Evolutionary conservation across 2,113 vertebrate species (phyloP).

Genomic region (Ia io): DNA sequence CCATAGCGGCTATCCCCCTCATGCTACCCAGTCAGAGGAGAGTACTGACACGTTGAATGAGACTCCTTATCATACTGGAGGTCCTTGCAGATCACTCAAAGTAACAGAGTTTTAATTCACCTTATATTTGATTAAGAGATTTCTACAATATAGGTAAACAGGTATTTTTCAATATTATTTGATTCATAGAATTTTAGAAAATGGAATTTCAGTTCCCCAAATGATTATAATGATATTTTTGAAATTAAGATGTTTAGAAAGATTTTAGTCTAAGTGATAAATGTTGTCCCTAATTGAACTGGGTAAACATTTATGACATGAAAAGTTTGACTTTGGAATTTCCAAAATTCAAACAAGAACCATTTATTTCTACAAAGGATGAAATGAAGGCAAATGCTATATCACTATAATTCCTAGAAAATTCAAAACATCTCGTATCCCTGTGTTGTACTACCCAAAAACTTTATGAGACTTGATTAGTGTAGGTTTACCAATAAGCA

Average conservation of each 20-base stretch:
- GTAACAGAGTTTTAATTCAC: background rate
- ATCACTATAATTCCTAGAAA: background rate
- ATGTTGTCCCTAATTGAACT: background rate
- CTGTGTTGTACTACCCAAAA: background rate
- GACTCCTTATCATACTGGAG: background rate
- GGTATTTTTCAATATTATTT: slow-evolving; percentile 2
- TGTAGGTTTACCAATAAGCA: background rate
- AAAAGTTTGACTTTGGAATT: background rate
- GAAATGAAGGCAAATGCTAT: background rate
- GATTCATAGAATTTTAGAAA: background rate
- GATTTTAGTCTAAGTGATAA: background rate
- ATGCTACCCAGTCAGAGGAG: background rate
- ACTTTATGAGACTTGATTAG: background rate
- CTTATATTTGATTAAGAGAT: background rate
- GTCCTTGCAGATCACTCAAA: background rate
- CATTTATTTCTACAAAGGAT: background rate
- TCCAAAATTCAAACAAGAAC: background rate
- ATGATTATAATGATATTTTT: background rate
- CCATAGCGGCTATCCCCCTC: background rate
- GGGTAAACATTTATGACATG: background rate
- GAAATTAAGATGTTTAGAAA: slow-evolving; percentile 27
- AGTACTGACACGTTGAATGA: background rate
- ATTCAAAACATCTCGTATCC: background rate
- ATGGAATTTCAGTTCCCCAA: slow-evolving; percentile 17
- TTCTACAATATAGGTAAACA: background rate